Conservation (phyloP, 1,140 invertebrate genomes). For the Thaumetopoea pityocampa region DNA sequence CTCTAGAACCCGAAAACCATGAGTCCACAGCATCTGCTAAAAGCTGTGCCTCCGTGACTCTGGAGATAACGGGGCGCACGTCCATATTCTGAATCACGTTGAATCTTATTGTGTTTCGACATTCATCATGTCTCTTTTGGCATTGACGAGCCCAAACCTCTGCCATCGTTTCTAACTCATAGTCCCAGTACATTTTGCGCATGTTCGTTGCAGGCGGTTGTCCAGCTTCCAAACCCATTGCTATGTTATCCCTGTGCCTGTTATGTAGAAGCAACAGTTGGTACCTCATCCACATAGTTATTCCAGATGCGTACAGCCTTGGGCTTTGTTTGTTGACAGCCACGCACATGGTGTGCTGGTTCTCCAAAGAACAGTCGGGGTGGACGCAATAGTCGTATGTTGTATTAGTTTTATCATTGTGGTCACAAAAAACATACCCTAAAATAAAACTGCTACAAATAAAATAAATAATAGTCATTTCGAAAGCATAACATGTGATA, state of each 20-base stretch:
- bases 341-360: constrained; percentile 58
- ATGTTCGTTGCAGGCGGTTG: constrained; percentile 63
- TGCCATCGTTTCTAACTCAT: constrained; percentile 60
- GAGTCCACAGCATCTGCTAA: constrained; percentile 55
- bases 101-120: constrained; percentile 59
- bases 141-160: constrained; percentile 63
- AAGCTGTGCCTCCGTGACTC: constrained; percentile 59
- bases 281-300: constrained; percentile 66
- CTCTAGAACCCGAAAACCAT: constrained; percentile 59
- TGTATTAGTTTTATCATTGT: constrained; percentile 3
- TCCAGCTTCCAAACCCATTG: constrained; percentile 58
- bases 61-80: constrained; percentile 45
- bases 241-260: constrained; percentile 60
- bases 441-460: constrained; percentile 32
- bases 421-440: constrained; percentile 18
- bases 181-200: constrained; percentile 69
- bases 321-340: constrained; percentile 45
- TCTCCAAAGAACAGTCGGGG: constrained; percentile 57
- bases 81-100: constrained; percentile 66
- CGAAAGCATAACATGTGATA: constrained; percentile 13
- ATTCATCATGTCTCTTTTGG: constrained; percentile 63
- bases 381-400: constrained; percentile 49
- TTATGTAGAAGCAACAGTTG: constrained; percentile 59
- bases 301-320: constrained; percentile 53
- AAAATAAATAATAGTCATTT: constrained; percentile 39